Conservation (phyloP, 1,140 invertebrate species). For the Euura saliciscinereae region DNA sequence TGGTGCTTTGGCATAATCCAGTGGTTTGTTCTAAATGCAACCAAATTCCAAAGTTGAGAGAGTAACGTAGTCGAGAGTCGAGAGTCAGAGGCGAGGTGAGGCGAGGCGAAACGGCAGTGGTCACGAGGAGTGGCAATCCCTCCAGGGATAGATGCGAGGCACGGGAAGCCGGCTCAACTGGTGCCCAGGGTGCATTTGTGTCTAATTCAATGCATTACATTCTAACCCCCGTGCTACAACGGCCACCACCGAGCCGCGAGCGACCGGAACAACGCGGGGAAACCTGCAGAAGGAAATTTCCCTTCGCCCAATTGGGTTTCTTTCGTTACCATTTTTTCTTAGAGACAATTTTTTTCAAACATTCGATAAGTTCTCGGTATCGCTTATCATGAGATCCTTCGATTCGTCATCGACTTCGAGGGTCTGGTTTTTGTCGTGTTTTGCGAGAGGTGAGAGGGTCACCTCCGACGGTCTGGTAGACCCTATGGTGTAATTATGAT, state of each 20-base stretch:
- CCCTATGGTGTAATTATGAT: slow-evolving; percentile 41
- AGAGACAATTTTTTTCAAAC: too few relatives aligned
- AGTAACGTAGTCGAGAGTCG: too few relatives aligned
- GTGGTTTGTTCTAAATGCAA: slow-evolving; percentile 21
- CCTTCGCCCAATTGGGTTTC: too few relatives aligned
- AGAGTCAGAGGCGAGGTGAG: too few relatives aligned
- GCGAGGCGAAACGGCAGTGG: slow-evolving; percentile 33
- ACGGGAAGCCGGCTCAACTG: slow-evolving; percentile 52
- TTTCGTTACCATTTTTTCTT: too few relatives aligned
- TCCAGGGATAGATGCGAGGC: slow-evolving; percentile 49
- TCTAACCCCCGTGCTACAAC: slow-evolving; percentile 31
- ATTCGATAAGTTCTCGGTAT: too few relatives aligned
- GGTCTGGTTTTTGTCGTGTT: too few relatives aligned
- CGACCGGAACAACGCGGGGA: slow-evolving; percentile 19
- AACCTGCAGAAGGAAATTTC: slow-evolving; percentile 10
- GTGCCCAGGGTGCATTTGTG: slow-evolving; percentile 56
- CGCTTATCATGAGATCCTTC: too few relatives aligned
- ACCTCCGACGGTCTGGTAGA: slow-evolving; percentile 10
- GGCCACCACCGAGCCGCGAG: slow-evolving; percentile 14
- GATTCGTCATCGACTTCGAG: neutral
- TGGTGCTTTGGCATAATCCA: slow-evolving; percentile 11
- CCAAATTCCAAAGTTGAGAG: slow-evolving; percentile 20
- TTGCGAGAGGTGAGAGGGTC: too few relatives aligned
- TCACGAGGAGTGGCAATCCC: slow-evolving; percentile 19
- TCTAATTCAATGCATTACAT: slow-evolving; percentile 57